Evolutionary conservation across 2,888 invertebrate genomes (phyloP), one percentile per base, ranked within the genome.

Genomic region (Hirtodrosophila cameraria): DNA sequence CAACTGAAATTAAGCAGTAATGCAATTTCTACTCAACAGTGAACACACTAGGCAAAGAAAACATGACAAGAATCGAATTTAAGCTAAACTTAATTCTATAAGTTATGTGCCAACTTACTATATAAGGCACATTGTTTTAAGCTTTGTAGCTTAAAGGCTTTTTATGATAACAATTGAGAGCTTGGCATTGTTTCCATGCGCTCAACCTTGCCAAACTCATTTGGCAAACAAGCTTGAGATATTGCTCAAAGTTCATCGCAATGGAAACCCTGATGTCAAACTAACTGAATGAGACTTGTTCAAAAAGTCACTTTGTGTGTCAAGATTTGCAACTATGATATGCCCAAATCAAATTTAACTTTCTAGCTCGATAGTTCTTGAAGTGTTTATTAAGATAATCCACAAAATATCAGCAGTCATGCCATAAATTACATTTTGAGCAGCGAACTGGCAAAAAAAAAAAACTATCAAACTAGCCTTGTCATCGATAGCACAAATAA

Each of bases 141-240:
- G 43, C 33, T 45, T 9, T 12, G 36, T 13, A 25, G 35, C 15
- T 42, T 42, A 8, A 65, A 46, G 18, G 25, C 49, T 49, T 28
- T 36, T 63, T 13, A 2, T 25, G 7, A 11, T 13, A 27, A 38
- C 35, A 63, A 45, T 25, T n/a, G 15, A 18, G 1, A 27, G 18
- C 13, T 65, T 59, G 50, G 72, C 65, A 45, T 12, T 11, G 4
- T 16, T 48, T 57, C 45, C 41, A 66, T 41, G 39, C 49, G 45
- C 13, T 3, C 49, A 46, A 52, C 59, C 41, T 41, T 65, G 72
- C 68, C 68, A 72, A 65, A 65, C 25, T 46, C 46, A 59, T 65
- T 69, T 69, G 73, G 69, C 73, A 69, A 43, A 35, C 25, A 28
- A 33, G 54, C 28, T 64, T 36, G 6, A 52, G 43, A 62, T 55